phyloP scores from a whole-genome alignment of 2,888 invertebrate species.

The Philonicus albiceps region DNA sequence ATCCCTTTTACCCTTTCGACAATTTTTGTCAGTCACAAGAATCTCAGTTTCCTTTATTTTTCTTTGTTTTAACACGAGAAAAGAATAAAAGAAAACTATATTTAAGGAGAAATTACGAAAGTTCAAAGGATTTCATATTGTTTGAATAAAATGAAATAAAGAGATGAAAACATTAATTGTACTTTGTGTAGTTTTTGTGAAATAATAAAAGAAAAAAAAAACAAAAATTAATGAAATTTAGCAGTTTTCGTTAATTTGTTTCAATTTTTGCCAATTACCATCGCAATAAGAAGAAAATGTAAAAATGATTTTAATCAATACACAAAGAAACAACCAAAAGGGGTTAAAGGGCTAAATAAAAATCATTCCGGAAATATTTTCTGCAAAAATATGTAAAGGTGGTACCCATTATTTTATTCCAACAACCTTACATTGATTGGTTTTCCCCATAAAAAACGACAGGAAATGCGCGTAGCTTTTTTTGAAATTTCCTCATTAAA shows the following conservation, averaged over 20 bases:
- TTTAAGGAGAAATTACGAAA: neutral
- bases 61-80: neutral
- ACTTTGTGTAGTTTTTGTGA: slow-evolving; percentile 34
- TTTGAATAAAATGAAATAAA: neutral
- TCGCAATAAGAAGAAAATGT: neutral
- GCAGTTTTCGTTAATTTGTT: neutral
- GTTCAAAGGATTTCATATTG: slow-evolving; percentile 19
- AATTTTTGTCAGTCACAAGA: neutral
- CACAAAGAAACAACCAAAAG: neutral
- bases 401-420: neutral
- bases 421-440: neutral
- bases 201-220: slow-evolving; percentile 19
- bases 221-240: neutral
- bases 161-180: neutral
- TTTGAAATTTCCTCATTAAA: neutral
- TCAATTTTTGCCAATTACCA: too few species aligned
- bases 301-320: too few species aligned
- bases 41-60: neutral
- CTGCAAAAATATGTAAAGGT: neutral
- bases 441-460: neutral
- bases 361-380: neutral
- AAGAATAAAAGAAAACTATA: neutral
- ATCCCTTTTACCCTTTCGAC: neutral
- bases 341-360: neutral
- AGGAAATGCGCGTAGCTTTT: neutral